A percentile compares a stretch with the other conserved stretches of the same genome.
phyloP scores from a whole-genome alignment of 1,140 invertebrate genomes.

The Acromyrmex echinatior region DNA sequence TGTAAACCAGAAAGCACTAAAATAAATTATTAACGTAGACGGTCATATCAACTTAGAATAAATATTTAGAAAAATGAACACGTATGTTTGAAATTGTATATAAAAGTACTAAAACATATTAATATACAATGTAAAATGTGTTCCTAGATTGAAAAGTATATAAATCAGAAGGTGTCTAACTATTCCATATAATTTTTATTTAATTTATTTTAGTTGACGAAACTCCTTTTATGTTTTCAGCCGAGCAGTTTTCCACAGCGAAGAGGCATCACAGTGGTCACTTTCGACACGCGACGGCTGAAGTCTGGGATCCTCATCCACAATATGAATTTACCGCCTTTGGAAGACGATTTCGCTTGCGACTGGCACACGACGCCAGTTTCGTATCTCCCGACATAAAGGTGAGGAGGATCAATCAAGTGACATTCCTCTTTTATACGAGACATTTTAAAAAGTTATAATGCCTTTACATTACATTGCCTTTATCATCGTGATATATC shows the following conservation, averaged over 20 bases:
- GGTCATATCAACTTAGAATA: not conserved
- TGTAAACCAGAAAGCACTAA: not conserved
- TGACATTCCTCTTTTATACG: not conserved
- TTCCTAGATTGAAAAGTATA: not conserved
- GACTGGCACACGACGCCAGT: conserved; percentile 87
- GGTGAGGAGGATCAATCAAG: conserved; percentile 77
- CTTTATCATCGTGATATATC: not conserved
- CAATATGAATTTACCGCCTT: conserved; percentile 90
- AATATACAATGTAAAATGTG: too few species aligned
- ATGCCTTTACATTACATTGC: not conserved
- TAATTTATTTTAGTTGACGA: not conserved
- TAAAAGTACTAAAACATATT: not conserved
- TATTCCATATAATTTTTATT: not conserved
- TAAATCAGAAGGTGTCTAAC: not conserved
- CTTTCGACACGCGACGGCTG: conserved; percentile 88
- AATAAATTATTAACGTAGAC: not conserved
- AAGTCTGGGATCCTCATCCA: conserved; percentile 92
- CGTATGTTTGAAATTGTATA: not conserved
- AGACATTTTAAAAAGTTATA: not conserved
- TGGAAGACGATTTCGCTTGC: conserved; percentile 87
- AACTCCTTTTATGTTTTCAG: conserved; percentile 59
- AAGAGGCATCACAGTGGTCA: conserved; percentile 88
- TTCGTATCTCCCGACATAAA: conserved; percentile 88
- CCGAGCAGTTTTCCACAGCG: conserved; percentile 69
- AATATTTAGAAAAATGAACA: not conserved